Evolutionary conservation across 2,113 vertebrate genomes (phyloP).

Genomic region (Hipposideros armiger): DNA sequence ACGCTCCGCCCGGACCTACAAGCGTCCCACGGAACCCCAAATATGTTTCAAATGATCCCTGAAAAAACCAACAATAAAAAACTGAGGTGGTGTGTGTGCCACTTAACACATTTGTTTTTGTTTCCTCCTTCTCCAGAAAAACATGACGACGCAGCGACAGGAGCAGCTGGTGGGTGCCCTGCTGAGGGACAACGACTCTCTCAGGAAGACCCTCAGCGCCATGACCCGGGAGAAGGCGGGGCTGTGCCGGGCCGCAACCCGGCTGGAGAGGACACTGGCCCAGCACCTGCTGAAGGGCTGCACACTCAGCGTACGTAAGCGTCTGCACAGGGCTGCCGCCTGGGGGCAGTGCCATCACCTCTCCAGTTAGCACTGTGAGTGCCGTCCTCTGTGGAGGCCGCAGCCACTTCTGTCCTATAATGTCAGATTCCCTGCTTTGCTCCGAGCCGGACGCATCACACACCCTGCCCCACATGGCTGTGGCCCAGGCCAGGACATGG

Average conservation of each 20-base stretch:
- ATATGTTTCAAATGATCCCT: background rate
- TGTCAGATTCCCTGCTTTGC: no score
- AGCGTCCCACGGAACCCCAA: background rate
- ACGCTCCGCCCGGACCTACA: background rate
- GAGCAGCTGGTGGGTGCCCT: constrained; percentile 85
- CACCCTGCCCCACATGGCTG: accelerated
- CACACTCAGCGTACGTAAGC: background rate
- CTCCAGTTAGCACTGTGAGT: no score
- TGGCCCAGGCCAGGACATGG: no score
- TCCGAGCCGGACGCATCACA: no score
- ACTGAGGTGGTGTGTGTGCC: background rate
- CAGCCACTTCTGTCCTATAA: no score
- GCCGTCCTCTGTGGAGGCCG: no score
- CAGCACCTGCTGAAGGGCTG: background rate
- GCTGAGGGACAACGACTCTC: constrained; percentile 89
- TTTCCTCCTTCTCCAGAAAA: constrained; percentile 65
- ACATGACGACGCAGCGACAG: constrained; percentile 60
- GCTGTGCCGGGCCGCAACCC: constrained; percentile 84
- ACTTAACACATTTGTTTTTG: background rate
- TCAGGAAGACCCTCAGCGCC: constrained; percentile 83
- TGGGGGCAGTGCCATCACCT: no score
- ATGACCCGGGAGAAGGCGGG: constrained; percentile 87
- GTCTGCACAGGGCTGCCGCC: no score
- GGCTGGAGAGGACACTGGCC: constrained; percentile 86
- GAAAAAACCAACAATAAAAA: background rate